Evolutionary conservation across 1,140 invertebrate species (phyloP), one percentile per base, ranked within the genome.

Genomic region (Sycophila sp.): DNA sequence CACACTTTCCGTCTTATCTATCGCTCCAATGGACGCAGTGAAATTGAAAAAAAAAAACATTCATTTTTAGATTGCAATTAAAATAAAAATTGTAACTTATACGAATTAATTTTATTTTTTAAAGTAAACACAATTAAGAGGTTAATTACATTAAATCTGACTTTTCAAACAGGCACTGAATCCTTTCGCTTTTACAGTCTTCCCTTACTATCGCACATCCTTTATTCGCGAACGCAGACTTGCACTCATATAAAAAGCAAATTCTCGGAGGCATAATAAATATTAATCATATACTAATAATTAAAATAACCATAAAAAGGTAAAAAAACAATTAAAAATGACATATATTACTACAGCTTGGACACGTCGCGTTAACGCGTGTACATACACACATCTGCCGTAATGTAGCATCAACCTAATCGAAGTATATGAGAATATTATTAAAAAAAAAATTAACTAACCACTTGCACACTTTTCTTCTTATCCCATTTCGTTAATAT

Each of bases 101-200:
- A n/a, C n/a, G n/a, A n/a, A n/a, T n/a, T n/a, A n/a, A n/a, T n/a
- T n/a, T n/a, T n/a, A n/a, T n/a, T n/a, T n/a, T n/a, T n/a, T n/a
- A n/a, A n/a, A n/a, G n/a, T n/a, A n/a, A n/a, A n/a, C n/a, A n/a
- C n/a, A n/a, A n/a, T n/a, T n/a, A n/a, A n/a, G n/a, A n/a, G n/a
- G n/a, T n/a, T n/a, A n/a, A n/a, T n/a, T n/a, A n/a, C n/a, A n/a
- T n/a, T n/a, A n/a, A n/a, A 68, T 59, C 30, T 5, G 22, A 70
- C 19, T 11, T 26, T 34, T 40, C 47, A 32, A n/a, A 63, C 47
- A 42, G 75, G 73, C 76, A 77, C 77, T 77, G 73, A 74, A 73
- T 47, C 45, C 74, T 75, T 78, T 78, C 75, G 67, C 74, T 77
- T 76, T 77, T 76, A 77, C 74, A 73, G 75, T 78, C 77, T 72